These are phyloP conservation scores for pig (Sus scrofa) DNA, from an alignment of 2,113 vertebrate genomes.

Conservation along the genomic window T2T-Sscrofa CM000813.6:49623501-49624000, in stretches of 20 bases:
- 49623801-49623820: neutral
- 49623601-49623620: neutral
- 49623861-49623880: neutral
- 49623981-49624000: constrained; percentile 63
- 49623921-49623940: neutral
- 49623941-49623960: constrained; percentile 49
- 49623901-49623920: neutral
- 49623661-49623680: neutral
- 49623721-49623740: neutral
- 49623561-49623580: neutral
- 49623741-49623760: neutral
- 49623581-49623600: neutral
- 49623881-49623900: neutral
- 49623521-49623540: neutral
- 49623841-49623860: neutral
- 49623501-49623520: neutral
- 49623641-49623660: neutral
- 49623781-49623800: neutral
- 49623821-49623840: neutral
- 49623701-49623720: neutral
- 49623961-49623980: constrained; percentile 42
- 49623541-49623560: neutral
- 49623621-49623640: neutral
- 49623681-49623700: neutral
- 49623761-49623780: neutral